These are phyloP conservation scores for Percina caprodes DNA, from an alignment of 2,113 vertebrate species.

Conservation along the genomic window DNA sequence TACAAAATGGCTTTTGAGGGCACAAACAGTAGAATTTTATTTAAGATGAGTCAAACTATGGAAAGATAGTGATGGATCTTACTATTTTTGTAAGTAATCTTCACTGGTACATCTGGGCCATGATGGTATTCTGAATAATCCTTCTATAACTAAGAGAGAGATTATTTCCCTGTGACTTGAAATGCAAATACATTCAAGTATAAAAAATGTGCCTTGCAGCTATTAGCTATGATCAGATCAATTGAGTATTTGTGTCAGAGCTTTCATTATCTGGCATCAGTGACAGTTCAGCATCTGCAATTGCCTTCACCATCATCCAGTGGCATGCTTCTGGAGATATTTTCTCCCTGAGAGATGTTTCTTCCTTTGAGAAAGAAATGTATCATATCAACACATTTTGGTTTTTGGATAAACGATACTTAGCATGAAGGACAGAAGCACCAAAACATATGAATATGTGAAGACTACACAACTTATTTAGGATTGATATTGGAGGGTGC, in stretches of 20 bases:
- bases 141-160: background rate
- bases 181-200: conserved; percentile 13
- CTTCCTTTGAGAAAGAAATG: background rate
- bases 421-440: background rate
- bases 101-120: background rate
- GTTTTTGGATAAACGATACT: background rate
- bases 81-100: background rate
- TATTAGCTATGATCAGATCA: conserved; percentile 14
- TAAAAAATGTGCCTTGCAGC: background rate
- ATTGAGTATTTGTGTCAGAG: conserved; percentile 3
- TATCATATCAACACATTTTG: conserved; percentile 12
- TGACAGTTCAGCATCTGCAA: background rate
- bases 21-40: background rate
- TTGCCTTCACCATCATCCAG: conserved; percentile 8
- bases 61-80: background rate
- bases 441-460: conserved; percentile 19
- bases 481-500: background rate
- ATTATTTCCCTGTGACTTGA: background rate
- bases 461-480: background rate
- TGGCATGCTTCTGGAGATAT: background rate
- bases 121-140: background rate
- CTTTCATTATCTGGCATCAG: conserved; percentile 9
- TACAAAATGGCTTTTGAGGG: background rate
- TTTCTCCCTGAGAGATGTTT: background rate
- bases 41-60: background rate